Percentiles rank a stretch among this genome's conserved stretches.
Evolutionary conservation across 1,140 invertebrate genomes (phyloP).

Genomic region (Eupristina koningsbergeri): DNA sequence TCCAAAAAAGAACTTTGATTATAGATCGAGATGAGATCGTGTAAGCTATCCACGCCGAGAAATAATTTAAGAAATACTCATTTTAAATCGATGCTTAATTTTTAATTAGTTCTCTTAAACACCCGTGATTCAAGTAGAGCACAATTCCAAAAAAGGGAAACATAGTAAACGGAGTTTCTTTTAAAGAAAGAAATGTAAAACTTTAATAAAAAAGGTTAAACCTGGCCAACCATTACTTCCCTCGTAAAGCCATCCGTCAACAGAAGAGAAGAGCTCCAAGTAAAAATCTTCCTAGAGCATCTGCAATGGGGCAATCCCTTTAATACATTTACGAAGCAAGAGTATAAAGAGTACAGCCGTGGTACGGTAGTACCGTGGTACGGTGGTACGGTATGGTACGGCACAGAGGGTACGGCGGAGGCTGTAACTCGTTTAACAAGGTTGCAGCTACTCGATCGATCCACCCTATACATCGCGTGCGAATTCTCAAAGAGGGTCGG

Average conservation of each 20-base stretch:
- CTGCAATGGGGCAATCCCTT: constrained; percentile 40
- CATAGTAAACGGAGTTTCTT: constrained; percentile 3
- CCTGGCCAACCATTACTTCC: constrained; percentile 1
- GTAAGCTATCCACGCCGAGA: no score
- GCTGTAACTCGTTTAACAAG: constrained; percentile 48
- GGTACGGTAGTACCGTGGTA: no score
- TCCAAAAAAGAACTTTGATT: no score
- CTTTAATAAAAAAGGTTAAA: constrained; percentile 43
- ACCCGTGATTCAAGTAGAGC: constrained; percentile 14
- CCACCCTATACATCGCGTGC: constrained; percentile 15
- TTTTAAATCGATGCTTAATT: background rate
- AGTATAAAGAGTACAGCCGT: constrained; percentile 31
- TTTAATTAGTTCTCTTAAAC: constrained; percentile 3
- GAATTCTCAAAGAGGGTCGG: constrained; percentile 2
- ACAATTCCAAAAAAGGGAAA: background rate
- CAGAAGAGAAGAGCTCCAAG: constrained; percentile 14
- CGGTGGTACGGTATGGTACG: no score
- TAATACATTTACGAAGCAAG: constrained; percentile 45
- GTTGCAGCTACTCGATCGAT: constrained; percentile 46
- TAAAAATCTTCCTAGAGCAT: constrained; percentile 36
- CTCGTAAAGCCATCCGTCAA: constrained; percentile 38
- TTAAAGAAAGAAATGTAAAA: constrained; percentile 8
- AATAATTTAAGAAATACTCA: no score
- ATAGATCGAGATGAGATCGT: no score
- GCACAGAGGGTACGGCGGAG: background rate